Conservation (phyloP, 2,888 invertebrate species). For the Anorthoa munda region DNA sequence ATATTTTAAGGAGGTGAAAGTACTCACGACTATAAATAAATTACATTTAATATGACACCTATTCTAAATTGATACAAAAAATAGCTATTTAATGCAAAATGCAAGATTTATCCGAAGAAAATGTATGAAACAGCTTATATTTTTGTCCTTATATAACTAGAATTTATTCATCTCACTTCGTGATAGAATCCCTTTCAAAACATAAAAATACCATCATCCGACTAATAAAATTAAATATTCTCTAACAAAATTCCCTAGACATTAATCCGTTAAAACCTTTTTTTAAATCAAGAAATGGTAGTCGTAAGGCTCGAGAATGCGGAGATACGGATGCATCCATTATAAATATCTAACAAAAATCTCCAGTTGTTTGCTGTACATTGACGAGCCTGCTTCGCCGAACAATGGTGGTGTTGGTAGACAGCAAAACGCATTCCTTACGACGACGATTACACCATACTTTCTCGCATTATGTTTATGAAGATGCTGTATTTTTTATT, state of each 20-base stretch:
- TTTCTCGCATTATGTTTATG: too few relatives aligned
- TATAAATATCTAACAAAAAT: neutral
- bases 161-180: neutral
- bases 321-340: neutral
- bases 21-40: too few relatives aligned
- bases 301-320: neutral
- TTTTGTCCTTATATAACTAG: too few relatives aligned
- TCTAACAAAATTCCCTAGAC: neutral
- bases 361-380: conserved; percentile 16
- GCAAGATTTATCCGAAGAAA: too few relatives aligned
- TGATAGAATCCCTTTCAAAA: neutral
- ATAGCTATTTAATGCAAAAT: too few relatives aligned
- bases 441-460: too few relatives aligned
- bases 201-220: neutral
- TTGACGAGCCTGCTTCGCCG: conserved; percentile 19
- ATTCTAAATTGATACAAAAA: too few relatives aligned
- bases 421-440: too few relatives aligned
- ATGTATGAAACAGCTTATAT: too few relatives aligned
- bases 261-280: neutral
- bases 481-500: too few relatives aligned
- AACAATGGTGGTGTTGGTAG: conserved; percentile 15
- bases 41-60: too few relatives aligned
- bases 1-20: too few relatives aligned
- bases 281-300: conserved; percentile 1
- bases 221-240: conserved; percentile 6